These are phyloP conservation scores for Marisa cornuarietis DNA, from an alignment of 1,140 invertebrate species.

Conservation along the genomic window DNA sequence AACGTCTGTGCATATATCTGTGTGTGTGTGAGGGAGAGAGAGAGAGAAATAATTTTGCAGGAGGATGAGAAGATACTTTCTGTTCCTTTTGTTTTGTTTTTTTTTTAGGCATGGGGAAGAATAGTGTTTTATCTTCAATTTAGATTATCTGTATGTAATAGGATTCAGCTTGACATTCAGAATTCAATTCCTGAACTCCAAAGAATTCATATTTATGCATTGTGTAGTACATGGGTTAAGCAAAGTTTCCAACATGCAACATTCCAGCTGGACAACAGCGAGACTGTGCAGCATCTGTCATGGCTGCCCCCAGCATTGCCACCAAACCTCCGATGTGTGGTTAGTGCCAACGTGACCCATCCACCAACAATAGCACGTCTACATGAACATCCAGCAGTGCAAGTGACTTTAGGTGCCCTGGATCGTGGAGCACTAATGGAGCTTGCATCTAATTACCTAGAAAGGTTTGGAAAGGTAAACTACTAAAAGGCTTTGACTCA, in stretches of 20 bases:
- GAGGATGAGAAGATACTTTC: too few relatives aligned
- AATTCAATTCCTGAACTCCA: too few relatives aligned
- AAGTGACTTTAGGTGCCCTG: conserved; percentile 35
- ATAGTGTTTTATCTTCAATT: too few relatives aligned
- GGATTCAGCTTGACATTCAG: too few relatives aligned
- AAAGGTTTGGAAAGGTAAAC: conserved; percentile 52
- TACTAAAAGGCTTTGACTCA: background rate
- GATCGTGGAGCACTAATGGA: conserved; percentile 29
- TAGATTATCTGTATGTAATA: too few relatives aligned
- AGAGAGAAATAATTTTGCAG: too few relatives aligned
- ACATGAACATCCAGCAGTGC: conserved; percentile 38
- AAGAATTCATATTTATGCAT: too few relatives aligned
- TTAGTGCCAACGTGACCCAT: conserved; percentile 46
- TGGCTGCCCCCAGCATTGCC: conserved; percentile 57
- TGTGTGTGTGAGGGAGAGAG: background rate
- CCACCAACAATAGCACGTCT: conserved; percentile 42
- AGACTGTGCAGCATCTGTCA: conserved; percentile 36
- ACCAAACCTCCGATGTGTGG: conserved; percentile 45
- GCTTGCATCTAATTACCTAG: conserved; percentile 41
- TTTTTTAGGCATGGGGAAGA: too few relatives aligned
- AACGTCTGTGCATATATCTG: background rate
- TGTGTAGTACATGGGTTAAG: background rate
- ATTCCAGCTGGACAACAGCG: conserved; percentile 37
- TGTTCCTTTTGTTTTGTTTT: too few relatives aligned
- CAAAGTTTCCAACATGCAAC: background rate